Conservation (phyloP, 2,888 invertebrate species). For the Trichopria drosophilae region DNA sequence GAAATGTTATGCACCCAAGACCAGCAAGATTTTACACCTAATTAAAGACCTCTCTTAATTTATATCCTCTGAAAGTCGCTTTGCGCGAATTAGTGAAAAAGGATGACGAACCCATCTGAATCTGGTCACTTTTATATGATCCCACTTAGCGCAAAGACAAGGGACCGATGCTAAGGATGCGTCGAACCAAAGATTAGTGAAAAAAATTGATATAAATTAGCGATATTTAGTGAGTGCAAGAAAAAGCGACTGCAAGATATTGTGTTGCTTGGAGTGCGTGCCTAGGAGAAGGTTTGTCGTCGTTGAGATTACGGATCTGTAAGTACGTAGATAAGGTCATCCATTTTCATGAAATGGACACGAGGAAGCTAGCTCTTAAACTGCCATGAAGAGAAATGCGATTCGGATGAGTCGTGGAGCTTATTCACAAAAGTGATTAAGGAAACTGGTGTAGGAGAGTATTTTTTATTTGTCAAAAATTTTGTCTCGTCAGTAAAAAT, state of each 20-base stretch:
- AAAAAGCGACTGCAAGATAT: conserved; percentile 17
- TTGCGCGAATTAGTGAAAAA: no score
- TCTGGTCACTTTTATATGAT: no score
- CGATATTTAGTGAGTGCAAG: no score
- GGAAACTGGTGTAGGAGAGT: no score
- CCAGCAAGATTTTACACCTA: no score
- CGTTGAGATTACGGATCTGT: conserved; percentile 39
- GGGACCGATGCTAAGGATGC: conserved; percentile 5
- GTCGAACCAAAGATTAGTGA: conserved; percentile 1
- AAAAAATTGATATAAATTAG: conserved; percentile 6
- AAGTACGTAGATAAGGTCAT: conserved; percentile 48
- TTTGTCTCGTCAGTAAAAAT: no score
- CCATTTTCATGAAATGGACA: conserved; percentile 44
- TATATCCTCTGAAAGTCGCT: no score
- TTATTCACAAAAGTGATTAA: neutral
- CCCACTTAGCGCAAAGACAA: no score
- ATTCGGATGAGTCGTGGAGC: neutral
- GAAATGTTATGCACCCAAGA: no score
- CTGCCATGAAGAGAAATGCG: conserved; percentile 49
- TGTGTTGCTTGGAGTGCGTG: conserved; percentile 32
- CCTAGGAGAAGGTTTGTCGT: conserved; percentile 36
- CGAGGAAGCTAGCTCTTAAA: conserved; percentile 55
- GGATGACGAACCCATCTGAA: no score
- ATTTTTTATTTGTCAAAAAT: no score
- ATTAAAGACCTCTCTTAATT: no score